These are phyloP conservation scores for Nothura maculosa DNA, from an alignment of 2,797 vertebrate genomes.

Conservation along the genomic window DNA sequence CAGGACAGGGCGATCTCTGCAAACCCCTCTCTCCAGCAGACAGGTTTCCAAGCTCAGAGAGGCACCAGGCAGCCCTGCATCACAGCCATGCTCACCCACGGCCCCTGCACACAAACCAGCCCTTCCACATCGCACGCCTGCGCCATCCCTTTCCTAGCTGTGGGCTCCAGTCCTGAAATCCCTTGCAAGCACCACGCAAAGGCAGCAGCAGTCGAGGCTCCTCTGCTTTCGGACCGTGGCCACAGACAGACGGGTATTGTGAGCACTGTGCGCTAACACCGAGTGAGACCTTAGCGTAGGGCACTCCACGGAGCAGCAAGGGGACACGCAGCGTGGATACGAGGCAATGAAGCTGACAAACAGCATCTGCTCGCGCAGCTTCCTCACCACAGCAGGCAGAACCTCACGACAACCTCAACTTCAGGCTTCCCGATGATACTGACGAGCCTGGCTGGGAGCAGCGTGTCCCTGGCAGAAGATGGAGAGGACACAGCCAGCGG, in stretches of 20 bases:
- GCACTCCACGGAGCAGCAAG: neutral
- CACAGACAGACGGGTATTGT: neutral
- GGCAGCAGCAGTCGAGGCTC: neutral
- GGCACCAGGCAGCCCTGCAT: neutral
- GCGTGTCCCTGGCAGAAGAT: neutral
- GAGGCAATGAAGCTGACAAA: neutral
- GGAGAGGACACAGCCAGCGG: neutral
- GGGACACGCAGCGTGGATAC: neutral
- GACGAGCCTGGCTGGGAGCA: neutral
- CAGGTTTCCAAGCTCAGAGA: neutral
- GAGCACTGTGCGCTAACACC: neutral
- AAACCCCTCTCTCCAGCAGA: neutral
- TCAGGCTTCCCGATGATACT: neutral
- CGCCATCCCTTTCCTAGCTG: neutral
- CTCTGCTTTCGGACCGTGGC: neutral
- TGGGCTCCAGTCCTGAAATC: neutral
- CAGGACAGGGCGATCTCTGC: neutral
- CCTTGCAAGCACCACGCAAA: neutral
- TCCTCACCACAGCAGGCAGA: neutral
- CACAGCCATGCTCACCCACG: neutral
- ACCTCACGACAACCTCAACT: neutral
- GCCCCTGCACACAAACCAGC: fast-evolving
- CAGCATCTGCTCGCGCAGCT: neutral
- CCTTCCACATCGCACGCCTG: neutral
- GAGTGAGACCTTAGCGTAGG: neutral